A percentile compares a stretch with the other conserved stretches of the same genome.
These are phyloP conservation scores for Nestor notabilis DNA, from an alignment of 2,113 vertebrate genomes.

Conservation along the genomic window DNA sequence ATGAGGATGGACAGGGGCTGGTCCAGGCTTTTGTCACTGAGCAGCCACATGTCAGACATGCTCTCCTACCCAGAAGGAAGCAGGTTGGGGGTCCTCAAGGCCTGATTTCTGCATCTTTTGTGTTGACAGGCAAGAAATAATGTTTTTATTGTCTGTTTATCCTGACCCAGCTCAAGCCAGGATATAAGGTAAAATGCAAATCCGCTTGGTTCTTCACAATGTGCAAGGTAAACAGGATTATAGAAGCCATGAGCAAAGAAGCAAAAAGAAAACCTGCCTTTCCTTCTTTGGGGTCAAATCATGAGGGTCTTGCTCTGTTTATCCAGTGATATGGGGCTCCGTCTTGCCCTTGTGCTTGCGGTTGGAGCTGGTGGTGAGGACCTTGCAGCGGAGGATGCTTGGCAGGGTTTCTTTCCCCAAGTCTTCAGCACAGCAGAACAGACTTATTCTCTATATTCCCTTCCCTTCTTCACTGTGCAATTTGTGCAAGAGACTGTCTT, in stretches of 20 bases:
- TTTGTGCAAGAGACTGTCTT: neutral
- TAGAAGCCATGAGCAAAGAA: neutral
- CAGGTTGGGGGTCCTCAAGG: neutral
- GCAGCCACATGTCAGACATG: too few relatives aligned
- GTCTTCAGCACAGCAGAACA: neutral
- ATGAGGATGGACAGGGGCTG: neutral
- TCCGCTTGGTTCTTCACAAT: fast-evolving
- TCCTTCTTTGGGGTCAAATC: neutral
- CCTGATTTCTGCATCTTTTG: neutral
- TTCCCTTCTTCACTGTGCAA: neutral
- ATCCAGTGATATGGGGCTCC: neutral
- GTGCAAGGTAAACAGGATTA: neutral
- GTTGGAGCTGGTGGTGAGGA: neutral
- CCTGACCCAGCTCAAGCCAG: neutral
- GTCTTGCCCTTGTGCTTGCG: neutral
- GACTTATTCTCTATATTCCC: neutral
- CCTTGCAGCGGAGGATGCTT: fast-evolving
- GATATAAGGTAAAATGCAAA: neutral
- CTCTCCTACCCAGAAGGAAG: neutral
- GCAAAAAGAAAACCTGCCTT: neutral
- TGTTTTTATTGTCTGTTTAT: neutral
- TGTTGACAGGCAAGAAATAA: neutral
- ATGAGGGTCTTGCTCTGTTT: neutral
- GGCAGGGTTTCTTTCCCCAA: neutral
- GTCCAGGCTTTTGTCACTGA: neutral